These are phyloP conservation scores for Eupithecia vulgata DNA, from an alignment of 2,888 invertebrate species.

Conservation along the genomic window DNA sequence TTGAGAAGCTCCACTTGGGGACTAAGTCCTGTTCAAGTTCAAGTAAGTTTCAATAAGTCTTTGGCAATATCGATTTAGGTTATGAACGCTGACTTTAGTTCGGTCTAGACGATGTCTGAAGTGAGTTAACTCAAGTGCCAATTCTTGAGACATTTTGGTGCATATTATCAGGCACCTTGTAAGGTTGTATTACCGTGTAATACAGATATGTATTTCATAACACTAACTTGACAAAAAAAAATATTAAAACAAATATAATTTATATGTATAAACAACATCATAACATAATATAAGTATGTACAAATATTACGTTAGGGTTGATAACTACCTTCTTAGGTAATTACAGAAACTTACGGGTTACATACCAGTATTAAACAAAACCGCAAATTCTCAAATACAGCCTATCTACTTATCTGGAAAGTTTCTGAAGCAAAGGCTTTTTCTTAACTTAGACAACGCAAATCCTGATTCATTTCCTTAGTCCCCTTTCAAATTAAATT, in stretches of 20 bases:
- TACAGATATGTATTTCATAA: too few relatives aligned
- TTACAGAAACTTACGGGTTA: background rate
- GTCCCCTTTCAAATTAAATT: constrained; percentile 39
- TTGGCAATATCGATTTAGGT: constrained; percentile 35
- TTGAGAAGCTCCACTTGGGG: constrained; percentile 35
- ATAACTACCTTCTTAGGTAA: background rate
- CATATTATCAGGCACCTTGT: constrained; percentile 12
- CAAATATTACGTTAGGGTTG: too few relatives aligned
- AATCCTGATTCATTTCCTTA: constrained; percentile 12
- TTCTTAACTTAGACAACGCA: background rate
- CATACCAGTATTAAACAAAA: background rate
- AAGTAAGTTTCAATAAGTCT: constrained; percentile 42
- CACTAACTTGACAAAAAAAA: too few relatives aligned
- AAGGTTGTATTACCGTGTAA: background rate
- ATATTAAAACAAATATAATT: too few relatives aligned
- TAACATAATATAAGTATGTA: too few relatives aligned
- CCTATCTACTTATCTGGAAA: background rate
- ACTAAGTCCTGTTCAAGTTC: constrained; percentile 34
- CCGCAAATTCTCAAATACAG: background rate
- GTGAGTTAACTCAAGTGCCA: constrained; percentile 23
- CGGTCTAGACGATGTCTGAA: constrained; percentile 42
- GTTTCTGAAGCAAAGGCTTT: background rate
- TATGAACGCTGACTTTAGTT: constrained; percentile 39
- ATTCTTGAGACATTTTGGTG: constrained; percentile 9
- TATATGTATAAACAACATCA: too few relatives aligned